Evolutionary conservation across 1,140 invertebrate genomes (phyloP).

Genomic region (Micrasema longulum): DNA sequence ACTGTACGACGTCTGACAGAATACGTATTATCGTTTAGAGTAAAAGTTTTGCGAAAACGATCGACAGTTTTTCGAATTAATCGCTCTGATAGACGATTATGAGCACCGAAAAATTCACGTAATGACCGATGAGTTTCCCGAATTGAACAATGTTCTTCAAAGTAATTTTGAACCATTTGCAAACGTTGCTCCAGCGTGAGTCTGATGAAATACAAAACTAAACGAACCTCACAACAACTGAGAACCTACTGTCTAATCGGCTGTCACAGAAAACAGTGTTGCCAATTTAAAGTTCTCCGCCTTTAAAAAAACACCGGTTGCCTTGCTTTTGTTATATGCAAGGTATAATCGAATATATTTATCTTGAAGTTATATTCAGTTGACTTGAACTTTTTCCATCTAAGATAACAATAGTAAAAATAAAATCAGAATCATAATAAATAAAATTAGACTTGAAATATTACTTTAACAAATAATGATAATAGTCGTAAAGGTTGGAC

Average conservation of each 20-base stretch:
- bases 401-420: too few relatives aligned
- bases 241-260: neutral
- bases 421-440: too few relatives aligned
- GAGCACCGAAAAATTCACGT: constrained; percentile 53
- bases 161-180: neutral
- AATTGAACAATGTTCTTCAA: neutral
- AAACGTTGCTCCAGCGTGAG: neutral
- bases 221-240: neutral
- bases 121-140: constrained; percentile 48
- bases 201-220: neutral
- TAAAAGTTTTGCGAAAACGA: constrained; percentile 47
- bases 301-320: neutral
- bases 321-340: too few relatives aligned
- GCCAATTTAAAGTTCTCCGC: neutral
- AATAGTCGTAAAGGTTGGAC: too few relatives aligned
- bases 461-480: too few relatives aligned
- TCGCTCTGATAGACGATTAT: constrained; percentile 53
- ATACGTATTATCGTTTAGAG: constrained; percentile 55
- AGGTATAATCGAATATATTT: too few relatives aligned
- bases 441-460: too few relatives aligned
- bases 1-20: constrained; percentile 43
- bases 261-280: neutral
- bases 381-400: too few relatives aligned
- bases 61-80: constrained; percentile 46
- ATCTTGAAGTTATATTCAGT: too few relatives aligned